Conservation (phyloP, 1,140 invertebrate genomes). For the Zaprionus camerounensis region DNA sequence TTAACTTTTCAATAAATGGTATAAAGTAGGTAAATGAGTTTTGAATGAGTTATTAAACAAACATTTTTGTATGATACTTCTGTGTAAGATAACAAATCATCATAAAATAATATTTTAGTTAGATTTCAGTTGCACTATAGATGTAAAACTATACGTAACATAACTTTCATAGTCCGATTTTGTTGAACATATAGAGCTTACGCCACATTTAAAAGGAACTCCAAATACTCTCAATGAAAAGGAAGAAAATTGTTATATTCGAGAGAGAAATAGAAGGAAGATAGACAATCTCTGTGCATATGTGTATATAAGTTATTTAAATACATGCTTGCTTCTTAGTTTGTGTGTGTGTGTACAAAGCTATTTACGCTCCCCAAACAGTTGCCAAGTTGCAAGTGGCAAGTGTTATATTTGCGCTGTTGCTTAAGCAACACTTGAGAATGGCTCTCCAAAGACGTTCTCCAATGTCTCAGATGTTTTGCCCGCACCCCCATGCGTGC, state of each 20-base stretch:
- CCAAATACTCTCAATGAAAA: slow-evolving; percentile 1
- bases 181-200: not conserved
- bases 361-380: slow-evolving; percentile 37
- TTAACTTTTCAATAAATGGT: too few relatives aligned
- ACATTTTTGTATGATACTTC: too few relatives aligned
- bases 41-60: too few relatives aligned
- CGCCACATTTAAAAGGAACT: not conserved
- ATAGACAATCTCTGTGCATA: not conserved
- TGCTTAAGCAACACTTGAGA: slow-evolving; percentile 64
- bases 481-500: not conserved
- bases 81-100: too few relatives aligned
- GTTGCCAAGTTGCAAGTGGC: slow-evolving; percentile 53
- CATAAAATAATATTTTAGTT: too few relatives aligned
- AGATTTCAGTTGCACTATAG: too few relatives aligned
- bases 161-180: too few relatives aligned
- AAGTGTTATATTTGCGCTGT: slow-evolving; percentile 75
- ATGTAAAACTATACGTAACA: too few relatives aligned
- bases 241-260: not conserved
- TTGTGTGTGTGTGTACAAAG: slow-evolving; percentile 23
- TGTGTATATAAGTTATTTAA: slow-evolving; percentile 9
- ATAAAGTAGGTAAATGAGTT: too few relatives aligned
- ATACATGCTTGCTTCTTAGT: slow-evolving; percentile 16
- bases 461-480: not conserved
- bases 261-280: slow-evolving; percentile 7
- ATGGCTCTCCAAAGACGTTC: slow-evolving; percentile 10